phyloP scores from a whole-genome alignment of 1,140 invertebrate species.

The Marisa cornuarietis region DNA sequence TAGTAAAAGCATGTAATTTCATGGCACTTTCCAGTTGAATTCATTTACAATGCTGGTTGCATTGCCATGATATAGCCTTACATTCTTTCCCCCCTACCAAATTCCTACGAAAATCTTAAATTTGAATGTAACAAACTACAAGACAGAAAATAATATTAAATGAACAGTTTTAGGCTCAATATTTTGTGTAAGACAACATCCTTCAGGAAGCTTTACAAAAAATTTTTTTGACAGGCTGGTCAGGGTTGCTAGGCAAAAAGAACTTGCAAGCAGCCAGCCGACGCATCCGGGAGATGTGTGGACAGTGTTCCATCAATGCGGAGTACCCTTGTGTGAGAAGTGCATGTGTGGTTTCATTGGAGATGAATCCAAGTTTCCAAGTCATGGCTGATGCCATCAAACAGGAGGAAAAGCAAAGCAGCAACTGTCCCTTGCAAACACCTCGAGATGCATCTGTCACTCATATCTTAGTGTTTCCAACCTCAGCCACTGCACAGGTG shows the following conservation, averaged over 20 bases:
- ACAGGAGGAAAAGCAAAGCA: constrained; percentile 60
- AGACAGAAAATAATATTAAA: no score
- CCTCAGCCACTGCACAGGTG: constrained; percentile 94
- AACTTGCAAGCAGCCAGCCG: constrained; percentile 87
- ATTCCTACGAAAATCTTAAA: no score
- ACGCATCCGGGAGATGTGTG: constrained; percentile 89
- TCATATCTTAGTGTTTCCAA: constrained; percentile 98
- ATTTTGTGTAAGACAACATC: no score
- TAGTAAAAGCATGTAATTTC: no score
- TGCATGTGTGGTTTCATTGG: constrained; percentile 95
- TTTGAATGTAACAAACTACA: no score
- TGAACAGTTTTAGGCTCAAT: no score
- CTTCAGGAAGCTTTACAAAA: no score
- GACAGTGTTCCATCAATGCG: constrained; percentile 78
- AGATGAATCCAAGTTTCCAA: constrained; percentile 91
- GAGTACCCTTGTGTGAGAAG: constrained; percentile 88
- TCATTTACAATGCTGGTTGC: no score
- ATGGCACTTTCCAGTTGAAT: no score
- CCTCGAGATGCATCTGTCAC: constrained; percentile 88
- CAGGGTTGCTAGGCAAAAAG: constrained; percentile 89
- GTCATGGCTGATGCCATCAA: constrained; percentile 86
- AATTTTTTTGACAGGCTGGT: constrained; percentile 77
- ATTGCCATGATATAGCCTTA: no score
- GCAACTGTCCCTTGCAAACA: constrained; percentile 61
- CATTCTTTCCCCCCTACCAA: no score